Evolutionary conservation across 2,888 invertebrate genomes (phyloP).

Genomic region (Timema cristinae): DNA sequence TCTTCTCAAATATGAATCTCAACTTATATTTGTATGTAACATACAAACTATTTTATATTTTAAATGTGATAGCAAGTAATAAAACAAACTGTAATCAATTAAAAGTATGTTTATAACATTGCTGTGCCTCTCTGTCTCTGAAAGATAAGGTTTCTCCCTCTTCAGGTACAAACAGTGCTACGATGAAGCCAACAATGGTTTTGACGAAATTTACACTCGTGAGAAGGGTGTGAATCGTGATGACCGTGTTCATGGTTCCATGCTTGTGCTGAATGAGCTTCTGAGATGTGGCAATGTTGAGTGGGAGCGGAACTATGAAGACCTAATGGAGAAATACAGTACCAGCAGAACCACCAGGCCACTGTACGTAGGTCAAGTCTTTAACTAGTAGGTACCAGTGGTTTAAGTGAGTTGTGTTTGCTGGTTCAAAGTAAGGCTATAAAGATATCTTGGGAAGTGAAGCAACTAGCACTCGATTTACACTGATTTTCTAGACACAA

Average conservation of each 20-base stretch:
- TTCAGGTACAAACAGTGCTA: slow-evolving; percentile 80
- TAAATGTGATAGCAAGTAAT: too few species aligned
- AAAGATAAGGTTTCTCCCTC: slow-evolving; percentile 1
- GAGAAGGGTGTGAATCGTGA: slow-evolving; percentile 80
- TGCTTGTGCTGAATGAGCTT: slow-evolving; percentile 90
- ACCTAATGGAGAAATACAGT: slow-evolving; percentile 60
- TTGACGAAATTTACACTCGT: slow-evolving; percentile 61
- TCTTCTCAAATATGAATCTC: too few species aligned
- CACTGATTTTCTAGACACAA: not conserved
- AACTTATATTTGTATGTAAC: too few species aligned
- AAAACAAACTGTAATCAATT: too few species aligned
- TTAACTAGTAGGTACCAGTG: too few species aligned
- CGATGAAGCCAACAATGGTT: slow-evolving; percentile 78
- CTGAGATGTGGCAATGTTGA: slow-evolving; percentile 83
- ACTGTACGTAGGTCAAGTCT: slow-evolving; percentile 19
- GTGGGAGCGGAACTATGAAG: slow-evolving; percentile 78
- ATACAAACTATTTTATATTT: too few species aligned
- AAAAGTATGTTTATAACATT: too few species aligned
- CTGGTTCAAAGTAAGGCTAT: not conserved
- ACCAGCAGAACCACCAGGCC: slow-evolving; percentile 27
- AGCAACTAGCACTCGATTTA: slow-evolving; percentile 24
- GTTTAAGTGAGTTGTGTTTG: too few species aligned
- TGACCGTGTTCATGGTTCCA: slow-evolving; percentile 87
- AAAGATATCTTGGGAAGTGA: slow-evolving; percentile 35
- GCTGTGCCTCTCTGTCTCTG: too few species aligned